Evolutionary conservation across 2,888 invertebrate genomes (phyloP).

Genomic region (Alitta virens): DNA sequence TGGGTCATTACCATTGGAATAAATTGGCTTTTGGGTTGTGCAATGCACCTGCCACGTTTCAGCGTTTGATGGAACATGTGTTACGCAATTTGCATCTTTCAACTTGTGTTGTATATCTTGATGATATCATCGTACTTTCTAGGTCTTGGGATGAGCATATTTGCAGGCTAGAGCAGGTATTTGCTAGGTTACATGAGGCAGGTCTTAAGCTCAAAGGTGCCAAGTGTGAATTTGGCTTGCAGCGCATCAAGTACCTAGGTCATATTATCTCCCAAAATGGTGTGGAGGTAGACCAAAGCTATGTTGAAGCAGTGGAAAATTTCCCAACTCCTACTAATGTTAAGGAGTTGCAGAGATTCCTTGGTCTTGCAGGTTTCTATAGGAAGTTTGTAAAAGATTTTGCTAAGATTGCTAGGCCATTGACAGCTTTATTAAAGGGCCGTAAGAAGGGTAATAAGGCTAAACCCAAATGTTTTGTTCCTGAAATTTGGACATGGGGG

Average conservation of each 20-base stretch:
- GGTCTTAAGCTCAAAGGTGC: neutral
- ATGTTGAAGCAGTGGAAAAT: neutral
- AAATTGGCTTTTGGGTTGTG: slow-evolving; percentile 13
- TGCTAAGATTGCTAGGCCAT: neutral
- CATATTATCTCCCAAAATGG: neutral
- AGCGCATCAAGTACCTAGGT: neutral
- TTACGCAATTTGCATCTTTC: neutral
- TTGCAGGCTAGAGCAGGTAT: neutral
- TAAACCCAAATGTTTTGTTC: neutral
- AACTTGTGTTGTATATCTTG: neutral
- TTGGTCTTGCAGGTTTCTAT: neutral
- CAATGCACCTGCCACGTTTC: neutral
- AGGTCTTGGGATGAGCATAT: neutral
- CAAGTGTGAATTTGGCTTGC: neutral
- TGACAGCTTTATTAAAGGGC: neutral
- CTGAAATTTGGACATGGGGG: slow-evolving; percentile 1
- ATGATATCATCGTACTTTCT: neutral
- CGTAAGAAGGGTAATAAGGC: neutral
- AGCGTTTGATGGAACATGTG: neutral
- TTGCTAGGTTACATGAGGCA: neutral
- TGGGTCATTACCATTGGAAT: slow-evolving; percentile 13
- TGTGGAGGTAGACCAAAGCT: neutral
- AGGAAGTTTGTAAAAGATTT: neutral
- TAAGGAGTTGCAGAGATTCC: neutral
- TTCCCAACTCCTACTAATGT: neutral